Evolutionary conservation across 2,888 invertebrate species (phyloP), one percentile per base, ranked within the genome.

Genomic region (Cremastinae sp.): DNA sequence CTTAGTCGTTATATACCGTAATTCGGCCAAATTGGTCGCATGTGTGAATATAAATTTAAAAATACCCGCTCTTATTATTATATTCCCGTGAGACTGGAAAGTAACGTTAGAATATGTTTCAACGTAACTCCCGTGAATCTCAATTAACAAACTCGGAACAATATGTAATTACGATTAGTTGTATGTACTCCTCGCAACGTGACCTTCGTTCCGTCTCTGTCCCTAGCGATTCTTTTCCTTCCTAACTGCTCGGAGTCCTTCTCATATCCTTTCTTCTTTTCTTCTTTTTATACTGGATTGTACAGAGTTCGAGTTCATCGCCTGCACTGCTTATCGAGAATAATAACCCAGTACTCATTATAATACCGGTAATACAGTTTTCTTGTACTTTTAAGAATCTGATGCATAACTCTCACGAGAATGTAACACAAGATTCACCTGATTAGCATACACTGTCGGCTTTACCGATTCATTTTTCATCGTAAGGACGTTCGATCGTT

Each of bases 121-220:
- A 65, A 55, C 55, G 70, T 70, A 73, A 66, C 58, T 47, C n/a
- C n/a, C 53, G 53, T 16, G 56, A 71, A 71, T 75, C 65, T 22
- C 58, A 66, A 75, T 75, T 71, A 75, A 66, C 66, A 20, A 71
- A 62, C 65, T 55, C 43, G 22, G 16, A 75, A 75, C 71, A 75
- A 75, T 71, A 66, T 45, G 55, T 66, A 75, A 70, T 43, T 66
- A 75, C 65, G 39, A 66, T 66, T 39, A 49, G 62, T n/a, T n/a
- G n/a, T n/a, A 39, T 20, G 51, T 16, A 35, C 61, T 47, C 62
- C 58, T 75, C 66, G 71, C 65, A 37, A 66, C 58, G 62, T 72
- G 75, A 75, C 61, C 75, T 75, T 68, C 47, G 20, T 59, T 41
- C 14, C 55, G 65, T 55, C 65, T 66, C 47, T 22, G 10, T 16